Base-by-base conservation (phyloP, 53 echinoderm and acorn worm genomes). In the Hippasteria phrygiana region DNA sequence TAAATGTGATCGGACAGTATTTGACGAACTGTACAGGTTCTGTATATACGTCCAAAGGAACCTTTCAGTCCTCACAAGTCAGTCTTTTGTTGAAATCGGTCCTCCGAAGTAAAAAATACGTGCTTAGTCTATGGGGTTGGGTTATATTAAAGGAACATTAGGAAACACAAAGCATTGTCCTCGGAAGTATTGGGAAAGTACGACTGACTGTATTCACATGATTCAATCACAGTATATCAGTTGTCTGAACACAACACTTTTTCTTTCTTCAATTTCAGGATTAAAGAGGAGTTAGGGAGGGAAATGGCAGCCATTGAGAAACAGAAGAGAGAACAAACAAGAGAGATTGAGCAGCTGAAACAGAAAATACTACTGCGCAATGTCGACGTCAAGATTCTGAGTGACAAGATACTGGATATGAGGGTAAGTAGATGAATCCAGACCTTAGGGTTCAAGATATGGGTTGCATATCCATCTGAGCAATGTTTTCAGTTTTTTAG, bases 291-390 rank as follows among this genome's bases (percentile, higher is more conserved):
- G 33, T 29, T 96, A 50, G 80, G 89, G 43, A 94, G 79, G 70
- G 99, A 99, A 71, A 55, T 99, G 67, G 87, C 90, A 32, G 94
- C 94, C 18, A 99, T 99, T 53, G 99, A 99, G 82, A 96, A 94
- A 64, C 96, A 99, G 75, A 91, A 93, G 64, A 74, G 77, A 28
- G 80, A 93, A 63, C 99, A 99, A 73, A 90, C 93, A 26, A 91
- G 94, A 70, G 99, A 99, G 90, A 99, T 99, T 28, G 99, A 99
- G 66, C 87, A 81, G 33, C 55, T 99, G 3, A 95, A 95, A 43
- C 50, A 89, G 45, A 96, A 99, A 78, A 91, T 99, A 7, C 76
- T 96, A 18, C 96, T 92, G 56, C 90, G 87, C 5, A 93, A 92
- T 28, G 75, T 91, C 26, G 93, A 93, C 46, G 89, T 93, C 55